Base-by-base conservation (phyloP, 2,797 vertebrate species). In the Tangara arthus region DNA sequence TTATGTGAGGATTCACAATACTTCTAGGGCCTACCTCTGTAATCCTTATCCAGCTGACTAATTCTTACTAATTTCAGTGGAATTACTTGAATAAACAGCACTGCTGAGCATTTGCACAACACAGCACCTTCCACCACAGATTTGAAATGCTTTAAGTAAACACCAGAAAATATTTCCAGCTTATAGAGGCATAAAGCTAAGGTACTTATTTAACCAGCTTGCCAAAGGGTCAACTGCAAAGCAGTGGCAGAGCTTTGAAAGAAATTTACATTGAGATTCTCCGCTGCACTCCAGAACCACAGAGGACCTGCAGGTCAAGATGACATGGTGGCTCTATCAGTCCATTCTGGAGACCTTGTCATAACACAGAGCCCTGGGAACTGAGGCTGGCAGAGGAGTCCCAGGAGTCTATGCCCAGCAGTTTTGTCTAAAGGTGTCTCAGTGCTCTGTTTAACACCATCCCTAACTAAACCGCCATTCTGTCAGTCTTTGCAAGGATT, bases 11-110 rank as follows among this genome's bases (percentile, higher is more conserved):
- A 85, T 37, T 80, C 73, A 35, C 64, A 91, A 80, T 66, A 89
- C 44, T 94, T 69, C 63, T 78, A 96, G 78, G 44, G 66, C 69
- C 89, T 52, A 72, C 44, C 35, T 89, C 68, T 42, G 22, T 84
- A 95, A 96, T 90, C 81, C 84, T 90, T 87, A 72, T 57, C 93
- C 90, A 90, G 70, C 52, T 96, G 94, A 94, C 59, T 95, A 95
- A 97, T 93, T 96, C 91, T 87, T 79, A 89, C 60, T 92, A 94
- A 96, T 95, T 91, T 96, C 61, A 93, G 52, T 55, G 85, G 90
- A 96, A 93, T 93, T 92, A 96, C 84, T 93, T 94, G 78, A 87
- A 94, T 92, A 95, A 97, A 94, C 90, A 95, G 69, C 69, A 80
- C 59, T 71, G 70, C 53, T 7, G 60, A 91, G 65, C 60, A 82